Conservation (phyloP, 2,888 invertebrate genomes). For the Allophyes oxyacanthae region DNA sequence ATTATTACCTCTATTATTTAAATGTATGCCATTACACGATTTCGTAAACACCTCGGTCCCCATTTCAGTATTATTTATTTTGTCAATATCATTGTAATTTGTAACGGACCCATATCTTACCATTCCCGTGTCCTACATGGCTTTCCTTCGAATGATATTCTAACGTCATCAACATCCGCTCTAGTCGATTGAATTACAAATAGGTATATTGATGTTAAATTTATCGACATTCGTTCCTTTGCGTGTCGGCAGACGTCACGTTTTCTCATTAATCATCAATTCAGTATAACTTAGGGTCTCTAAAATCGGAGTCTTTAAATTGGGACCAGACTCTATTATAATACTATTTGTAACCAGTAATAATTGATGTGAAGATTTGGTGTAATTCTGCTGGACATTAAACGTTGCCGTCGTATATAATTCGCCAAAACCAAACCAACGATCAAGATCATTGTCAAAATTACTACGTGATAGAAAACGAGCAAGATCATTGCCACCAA, state of each 20-base stretch:
- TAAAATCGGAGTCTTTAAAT: background rate
- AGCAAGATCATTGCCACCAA: no score
- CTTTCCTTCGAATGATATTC: conserved; percentile 40
- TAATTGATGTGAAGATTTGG: no score
- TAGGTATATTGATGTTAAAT: conserved; percentile 46
- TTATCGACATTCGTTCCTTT: conserved; percentile 23
- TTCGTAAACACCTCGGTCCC: background rate
- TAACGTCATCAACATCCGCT: conserved; percentile 54
- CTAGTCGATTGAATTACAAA: conserved; percentile 54
- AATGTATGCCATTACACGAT: background rate
- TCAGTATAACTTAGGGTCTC: background rate
- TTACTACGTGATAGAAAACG: no score
- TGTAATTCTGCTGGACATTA: no score
- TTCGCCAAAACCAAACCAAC: no score
- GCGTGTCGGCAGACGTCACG: conserved; percentile 32
- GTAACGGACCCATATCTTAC: conserved; percentile 35
- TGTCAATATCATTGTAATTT: conserved; percentile 37
- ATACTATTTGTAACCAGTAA: no score
- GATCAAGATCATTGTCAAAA: no score
- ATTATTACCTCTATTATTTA: conserved; percentile 3
- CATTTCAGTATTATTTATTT: conserved; percentile 25
- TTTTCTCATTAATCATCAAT: background rate
- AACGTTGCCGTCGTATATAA: no score
- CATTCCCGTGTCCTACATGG: conserved; percentile 45
- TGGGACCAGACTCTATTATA: no score